Conservation (phyloP, 2,113 vertebrate species). For the Camelus dromedarius region DNA sequence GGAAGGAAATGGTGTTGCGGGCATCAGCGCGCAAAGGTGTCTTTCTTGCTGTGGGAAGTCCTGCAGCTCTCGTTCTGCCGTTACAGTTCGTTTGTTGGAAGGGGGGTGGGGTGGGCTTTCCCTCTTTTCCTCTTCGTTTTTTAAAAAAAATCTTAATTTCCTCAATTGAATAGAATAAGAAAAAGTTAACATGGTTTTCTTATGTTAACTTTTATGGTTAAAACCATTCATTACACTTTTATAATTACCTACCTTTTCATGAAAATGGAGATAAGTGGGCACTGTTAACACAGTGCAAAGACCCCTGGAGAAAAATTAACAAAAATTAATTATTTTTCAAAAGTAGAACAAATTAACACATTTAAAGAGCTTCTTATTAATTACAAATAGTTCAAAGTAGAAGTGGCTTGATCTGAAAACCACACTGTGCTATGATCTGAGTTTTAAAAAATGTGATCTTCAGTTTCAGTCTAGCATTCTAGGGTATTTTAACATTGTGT, state of each 20-base stretch:
- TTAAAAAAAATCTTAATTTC: neutral
- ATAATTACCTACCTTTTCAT: neutral
- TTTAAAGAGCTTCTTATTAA: neutral
- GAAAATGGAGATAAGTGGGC: neutral
- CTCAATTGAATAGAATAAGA: neutral
- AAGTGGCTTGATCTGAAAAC: neutral
- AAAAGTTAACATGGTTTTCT: neutral
- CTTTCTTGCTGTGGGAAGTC: too few species aligned
- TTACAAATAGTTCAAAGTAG: neutral
- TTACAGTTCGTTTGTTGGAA: neutral
- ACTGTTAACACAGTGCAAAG: neutral
- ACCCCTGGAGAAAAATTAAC: neutral
- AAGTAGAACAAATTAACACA: neutral
- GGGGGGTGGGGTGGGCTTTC: neutral
- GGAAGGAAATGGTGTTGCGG: neutral
- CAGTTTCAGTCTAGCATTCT: neutral
- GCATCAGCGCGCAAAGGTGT: neutral
- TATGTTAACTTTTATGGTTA: too few species aligned
- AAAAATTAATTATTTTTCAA: neutral
- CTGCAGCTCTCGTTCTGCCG: rapidly evolving
- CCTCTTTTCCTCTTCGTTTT: neutral
- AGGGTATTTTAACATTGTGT: neutral
- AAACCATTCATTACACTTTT: neutral
- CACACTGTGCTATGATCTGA: neutral
- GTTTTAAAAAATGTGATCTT: neutral